Evolutionary conservation across 2,113 vertebrate genomes (phyloP), one percentile per base, ranked within the genome.

Genomic region (Tachycineta bicolor): DNA sequence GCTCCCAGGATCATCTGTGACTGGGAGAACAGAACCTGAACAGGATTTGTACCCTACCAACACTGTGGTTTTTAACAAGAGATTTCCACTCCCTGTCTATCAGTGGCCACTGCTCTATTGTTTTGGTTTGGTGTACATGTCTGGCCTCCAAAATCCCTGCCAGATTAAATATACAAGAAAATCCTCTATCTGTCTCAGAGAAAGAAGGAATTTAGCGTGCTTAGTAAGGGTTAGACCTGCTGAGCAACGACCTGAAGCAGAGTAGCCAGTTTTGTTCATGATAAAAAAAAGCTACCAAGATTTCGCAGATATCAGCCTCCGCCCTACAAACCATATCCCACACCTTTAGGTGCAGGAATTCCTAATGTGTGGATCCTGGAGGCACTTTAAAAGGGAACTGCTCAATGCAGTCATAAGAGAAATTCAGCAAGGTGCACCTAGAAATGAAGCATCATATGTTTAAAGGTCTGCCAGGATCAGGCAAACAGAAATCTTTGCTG

Each of bases 61-160:
- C 0, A 3, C 20, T 29, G 7, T 12, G 23, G 7, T 6, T 70
- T 87, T 82, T 50, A 67, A 41, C 37, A 46, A 14, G 14, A 49
- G 14, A 10, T 87, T 77, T 60, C 15, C 28, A 25, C 7, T 33
- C 22, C 23, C 7, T 47, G 37, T 16, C 43, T 46, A 1, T 63
- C 23, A 33, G 3, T 8, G 29, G 33, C 37, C 73, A 13, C 7
- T 33, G 33, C 31, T 7, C 1, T 23, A 2, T 2, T 29, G 16
- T n/a, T 59, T n/a, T 29, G 22, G 14, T 39, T 26, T 16, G 13
- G 11, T 18, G 5, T 6, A 9, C 1, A 1, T 21, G 28, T 56
- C 41, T 88, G 56, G 21, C 24, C 12, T 75, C 22, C 69, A 44
- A 59, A 68, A 89, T 5, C 14, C 11, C 26, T 34, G 23, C 21